Percentiles rank a stretch among this genome's conserved stretches.
Evolutionary conservation across 1,140 invertebrate species (phyloP).

Genomic region (Drosophila burlai): DNA sequence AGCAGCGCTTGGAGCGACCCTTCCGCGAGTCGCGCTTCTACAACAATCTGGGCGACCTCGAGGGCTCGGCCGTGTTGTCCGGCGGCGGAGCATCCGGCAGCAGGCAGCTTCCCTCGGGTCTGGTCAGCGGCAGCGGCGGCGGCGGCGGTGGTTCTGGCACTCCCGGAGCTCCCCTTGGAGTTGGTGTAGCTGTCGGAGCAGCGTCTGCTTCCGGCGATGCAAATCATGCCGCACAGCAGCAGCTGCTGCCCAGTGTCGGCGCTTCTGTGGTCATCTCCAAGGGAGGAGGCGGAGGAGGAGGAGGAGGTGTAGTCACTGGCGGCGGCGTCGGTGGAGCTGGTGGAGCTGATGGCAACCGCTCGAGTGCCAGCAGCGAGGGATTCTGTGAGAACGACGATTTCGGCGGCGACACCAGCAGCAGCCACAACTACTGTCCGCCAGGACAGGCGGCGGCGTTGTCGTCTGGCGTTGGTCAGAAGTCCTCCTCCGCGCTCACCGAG

Average conservation of each 20-base stretch:
- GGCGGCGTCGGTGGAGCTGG: constrained; percentile 2
- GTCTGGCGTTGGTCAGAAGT: constrained; percentile 52
- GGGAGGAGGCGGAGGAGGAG: constrained; percentile 1
- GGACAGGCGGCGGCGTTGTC: constrained; percentile 19
- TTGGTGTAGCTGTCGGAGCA: background rate
- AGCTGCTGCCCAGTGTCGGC: background rate
- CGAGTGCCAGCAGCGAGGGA: constrained; percentile 97
- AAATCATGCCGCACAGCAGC: constrained; percentile 27
- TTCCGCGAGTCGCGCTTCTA: constrained; percentile 67
- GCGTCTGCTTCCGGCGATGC: background rate
- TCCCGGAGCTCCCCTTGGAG: constrained; percentile 2
- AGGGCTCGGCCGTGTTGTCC: constrained; percentile 7
- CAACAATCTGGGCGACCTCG: constrained; percentile 29
- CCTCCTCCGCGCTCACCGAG: constrained; percentile 62
- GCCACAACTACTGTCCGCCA: constrained; percentile 74
- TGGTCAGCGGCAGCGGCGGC: background rate
- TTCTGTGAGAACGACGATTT: constrained; percentile 97
- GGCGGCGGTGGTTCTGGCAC: background rate
- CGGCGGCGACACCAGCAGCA: constrained; percentile 85
- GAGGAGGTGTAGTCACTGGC: background rate
- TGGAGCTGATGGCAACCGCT: constrained; percentile 92
- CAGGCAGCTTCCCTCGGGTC: constrained; percentile 10
- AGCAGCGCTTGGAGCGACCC: constrained; percentile 72
- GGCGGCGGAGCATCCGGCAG: constrained; percentile 7
- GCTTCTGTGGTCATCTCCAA: constrained; percentile 10